A percentile compares a stretch with the other conserved stretches of the same genome.
Evolutionary conservation across 2,888 invertebrate species (phyloP).

Genomic region (Nasonia oneida): DNA sequence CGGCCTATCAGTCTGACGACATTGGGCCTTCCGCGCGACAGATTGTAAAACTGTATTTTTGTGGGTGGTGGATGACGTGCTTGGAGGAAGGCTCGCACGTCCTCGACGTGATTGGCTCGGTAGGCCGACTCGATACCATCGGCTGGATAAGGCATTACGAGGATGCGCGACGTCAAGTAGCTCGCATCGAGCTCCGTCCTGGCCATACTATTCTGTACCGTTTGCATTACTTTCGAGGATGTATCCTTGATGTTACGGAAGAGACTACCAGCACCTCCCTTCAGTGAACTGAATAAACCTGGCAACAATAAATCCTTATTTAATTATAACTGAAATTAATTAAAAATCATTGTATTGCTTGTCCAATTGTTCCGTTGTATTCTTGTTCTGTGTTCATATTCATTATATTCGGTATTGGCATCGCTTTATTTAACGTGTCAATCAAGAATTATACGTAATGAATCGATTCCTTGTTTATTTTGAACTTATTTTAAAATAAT

Average conservation of each 20-base stretch:
- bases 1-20: constrained; percentile 82
- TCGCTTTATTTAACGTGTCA: too few relatives aligned
- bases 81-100: constrained; percentile 90
- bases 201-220: constrained; percentile 95
- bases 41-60: constrained; percentile 92
- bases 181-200: constrained; percentile 94
- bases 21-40: constrained; percentile 83
- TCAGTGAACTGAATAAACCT: constrained; percentile 91
- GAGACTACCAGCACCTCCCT: constrained; percentile 93
- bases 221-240: constrained; percentile 97
- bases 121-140: constrained; percentile 97
- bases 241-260: constrained; percentile 97
- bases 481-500: too few relatives aligned
- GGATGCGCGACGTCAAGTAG: constrained; percentile 93
- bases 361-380: not conserved
- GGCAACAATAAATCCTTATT: constrained; percentile 69
- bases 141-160: constrained; percentile 97
- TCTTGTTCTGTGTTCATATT: too few relatives aligned
- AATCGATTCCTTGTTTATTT: too few relatives aligned
- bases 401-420: too few relatives aligned
- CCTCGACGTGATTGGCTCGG: constrained; percentile 95
- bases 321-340: not conserved
- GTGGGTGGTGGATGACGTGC: constrained; percentile 85
- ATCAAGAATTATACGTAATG: too few relatives aligned
- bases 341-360: too few relatives aligned